Percentiles rank a stretch among this genome's conserved stretches.
Evolutionary conservation across 2,113 vertebrate species (phyloP).

Genomic region (Herpetotheres cachinnans): DNA sequence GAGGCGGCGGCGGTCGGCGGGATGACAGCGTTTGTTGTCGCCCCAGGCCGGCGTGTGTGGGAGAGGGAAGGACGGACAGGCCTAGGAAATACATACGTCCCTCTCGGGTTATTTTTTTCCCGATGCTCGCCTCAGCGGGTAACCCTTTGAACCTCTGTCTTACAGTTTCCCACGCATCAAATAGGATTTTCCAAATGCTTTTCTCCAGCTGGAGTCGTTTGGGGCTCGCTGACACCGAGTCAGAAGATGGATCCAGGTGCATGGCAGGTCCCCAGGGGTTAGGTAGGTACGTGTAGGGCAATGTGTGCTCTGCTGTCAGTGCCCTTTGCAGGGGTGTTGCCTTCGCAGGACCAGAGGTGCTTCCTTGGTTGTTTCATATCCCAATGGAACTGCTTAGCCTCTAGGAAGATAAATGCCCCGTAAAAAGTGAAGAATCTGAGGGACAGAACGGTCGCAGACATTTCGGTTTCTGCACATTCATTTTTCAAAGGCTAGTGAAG

Average conservation of each 20-base stretch:
- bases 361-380: not conserved
- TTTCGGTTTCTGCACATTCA: not conserved
- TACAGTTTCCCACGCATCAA: not conserved
- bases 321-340: not conserved
- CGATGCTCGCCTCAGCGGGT: not conserved
- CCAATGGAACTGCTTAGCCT: not conserved
- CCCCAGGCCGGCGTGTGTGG: not conserved
- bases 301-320: rapidly evolving
- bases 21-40: too few species aligned
- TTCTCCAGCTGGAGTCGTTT: not conserved
- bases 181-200: not conserved
- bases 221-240: rapidly evolving
- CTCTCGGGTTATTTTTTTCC: not conserved
- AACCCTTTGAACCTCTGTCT: not conserved
- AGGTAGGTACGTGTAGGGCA: rapidly evolving
- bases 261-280: rapidly evolving
- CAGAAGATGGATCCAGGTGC: rapidly evolving
- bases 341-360: not conserved
- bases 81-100: rapidly evolving
- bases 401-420: not conserved
- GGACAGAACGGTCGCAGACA: not conserved
- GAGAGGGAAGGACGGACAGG: not conserved
- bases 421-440: not conserved
- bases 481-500: not conserved
- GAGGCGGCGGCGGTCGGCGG: not conserved